Base-by-base conservation (phyloP, 2,888 invertebrate species). In the Ditylenchus weischeri region DNA sequence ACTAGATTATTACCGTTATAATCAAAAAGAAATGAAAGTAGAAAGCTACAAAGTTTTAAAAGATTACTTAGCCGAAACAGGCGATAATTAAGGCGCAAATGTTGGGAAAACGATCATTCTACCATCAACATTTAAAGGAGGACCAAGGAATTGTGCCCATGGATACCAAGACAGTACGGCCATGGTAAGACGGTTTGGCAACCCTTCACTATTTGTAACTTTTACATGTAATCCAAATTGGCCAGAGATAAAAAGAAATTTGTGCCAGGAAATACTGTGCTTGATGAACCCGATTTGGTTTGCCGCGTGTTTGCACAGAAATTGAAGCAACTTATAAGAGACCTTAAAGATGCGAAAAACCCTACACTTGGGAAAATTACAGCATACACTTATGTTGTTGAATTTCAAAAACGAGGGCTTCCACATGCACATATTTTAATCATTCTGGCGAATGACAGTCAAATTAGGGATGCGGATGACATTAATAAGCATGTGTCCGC, bases 81-180 rank as follows among this genome's bases (percentile, higher is more conserved):
- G 11, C 15, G 71, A 69, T 59, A 35, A 65, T 3, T 4, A 29
- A 2, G 29, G 29, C 2, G 69, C 51, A 2, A 63, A 61, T 23
- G 59, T 66, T 18, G 67, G 67, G 1, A 66, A 70, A 38, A 70
- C 18, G 7, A n/a, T 63, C 1, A 29, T 66, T 15, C 70, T 66
- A 11, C 68, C 68, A 3, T 69, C 67, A 2, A 5, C 38, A 2
- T 71, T 64, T 10, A 71, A 63, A 71, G 67, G 67, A 57, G 58
- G 69, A 4, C 67, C 70, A 35, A 63, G 67, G 43, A 1, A 13
- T 65, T 70, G 58, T 7, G 35, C 48, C 5, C 69, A 66, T 3
- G 47, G 68, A 11, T 69, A 65, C 49, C 72, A 80, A 65, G 76
- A 82, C 72, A 72, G 75, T 10, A 74, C 79, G 74, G 62, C 75